Evolutionary conservation across 2,113 vertebrate genomes (phyloP), one percentile per base, ranked within the genome.

Genomic region (Lagopus muta): DNA sequence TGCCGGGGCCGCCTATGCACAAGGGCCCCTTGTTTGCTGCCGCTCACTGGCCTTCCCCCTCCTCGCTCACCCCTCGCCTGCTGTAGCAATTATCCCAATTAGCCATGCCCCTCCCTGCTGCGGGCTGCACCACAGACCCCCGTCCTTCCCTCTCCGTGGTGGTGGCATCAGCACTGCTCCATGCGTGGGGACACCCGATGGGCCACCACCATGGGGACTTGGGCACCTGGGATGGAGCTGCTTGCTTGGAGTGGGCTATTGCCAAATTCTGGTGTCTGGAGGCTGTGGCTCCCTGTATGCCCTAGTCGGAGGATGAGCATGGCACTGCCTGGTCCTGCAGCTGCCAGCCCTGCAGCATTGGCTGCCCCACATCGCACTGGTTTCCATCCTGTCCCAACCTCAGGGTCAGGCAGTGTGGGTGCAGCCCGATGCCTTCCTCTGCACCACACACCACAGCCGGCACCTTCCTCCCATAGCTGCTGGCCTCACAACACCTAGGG

Each of bases 71-170:
- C 84, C 42, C 82, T 95, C 2, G 61, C 88, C 93, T 94, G 94
- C 88, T 90, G 94, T 91, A 91, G 94, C 91, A 95, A 96, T 96
- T 95, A 94, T 75, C 85, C 89, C 79, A 96, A 88, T 91, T 96
- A 96, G 86, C 85, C 4, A 1, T 72, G 90, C 73, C 76, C 76
- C 43, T 61, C 65, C 79, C n/a, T 61, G 67, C 93, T 92, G 61
- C 47, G 5, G 4, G 45, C 79, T 64, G 50, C 47, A 13, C 34
- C 4, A 0, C 1, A 4, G 69, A 70, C 42, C 66, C 48, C 76
- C 1, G 0, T 30, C 74, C 36, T 60, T 70, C 66, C 55, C 48
- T 74, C 45, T 55, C 60, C 0, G 0, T 6, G 1, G 52, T 0
- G 3, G 65, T 27, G 73, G 69, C 71, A 43, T 72, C 79, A 5